Evolutionary conservation across 2,113 vertebrate species (phyloP).

Genomic region (Calidris pugnax): DNA sequence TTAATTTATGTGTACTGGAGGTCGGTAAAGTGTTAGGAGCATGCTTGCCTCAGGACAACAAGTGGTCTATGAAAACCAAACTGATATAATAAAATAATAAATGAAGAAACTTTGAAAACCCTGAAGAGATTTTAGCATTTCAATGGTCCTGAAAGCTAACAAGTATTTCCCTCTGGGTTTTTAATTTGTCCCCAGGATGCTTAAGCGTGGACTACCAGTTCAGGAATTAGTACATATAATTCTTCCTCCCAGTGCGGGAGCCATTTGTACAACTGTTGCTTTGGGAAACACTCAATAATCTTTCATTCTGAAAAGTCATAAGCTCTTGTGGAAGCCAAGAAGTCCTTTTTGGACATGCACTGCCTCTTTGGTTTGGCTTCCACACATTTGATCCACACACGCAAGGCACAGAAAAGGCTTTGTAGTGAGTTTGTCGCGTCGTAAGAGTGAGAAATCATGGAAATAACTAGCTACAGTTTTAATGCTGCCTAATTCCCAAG

Average conservation of each 20-base stretch:
- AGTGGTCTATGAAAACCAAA: background rate
- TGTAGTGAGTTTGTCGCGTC: background rate
- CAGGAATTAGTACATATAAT: background rate
- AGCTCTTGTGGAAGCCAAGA: background rate
- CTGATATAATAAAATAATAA: background rate
- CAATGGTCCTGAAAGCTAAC: background rate
- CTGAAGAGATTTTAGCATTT: background rate
- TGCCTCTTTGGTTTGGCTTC: conserved; percentile 10
- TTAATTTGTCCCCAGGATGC: background rate
- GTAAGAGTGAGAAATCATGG: background rate
- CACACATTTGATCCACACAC: background rate
- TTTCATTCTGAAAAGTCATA: conserved; percentile 25
- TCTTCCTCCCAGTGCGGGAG: background rate
- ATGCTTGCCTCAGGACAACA: background rate
- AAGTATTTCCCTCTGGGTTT: background rate
- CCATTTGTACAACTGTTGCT: conserved; percentile 15
- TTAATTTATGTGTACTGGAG: background rate
- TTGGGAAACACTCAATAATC: background rate
- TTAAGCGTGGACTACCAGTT: background rate
- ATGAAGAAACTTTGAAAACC: background rate
- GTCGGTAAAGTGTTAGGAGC: background rate
- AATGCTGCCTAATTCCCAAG: background rate
- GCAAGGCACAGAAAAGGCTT: background rate
- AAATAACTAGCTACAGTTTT: background rate
- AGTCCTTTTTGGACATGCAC: background rate